phyloP scores from a whole-genome alignment of 2,888 invertebrate genomes.

The Ischnura elegans region DNA sequence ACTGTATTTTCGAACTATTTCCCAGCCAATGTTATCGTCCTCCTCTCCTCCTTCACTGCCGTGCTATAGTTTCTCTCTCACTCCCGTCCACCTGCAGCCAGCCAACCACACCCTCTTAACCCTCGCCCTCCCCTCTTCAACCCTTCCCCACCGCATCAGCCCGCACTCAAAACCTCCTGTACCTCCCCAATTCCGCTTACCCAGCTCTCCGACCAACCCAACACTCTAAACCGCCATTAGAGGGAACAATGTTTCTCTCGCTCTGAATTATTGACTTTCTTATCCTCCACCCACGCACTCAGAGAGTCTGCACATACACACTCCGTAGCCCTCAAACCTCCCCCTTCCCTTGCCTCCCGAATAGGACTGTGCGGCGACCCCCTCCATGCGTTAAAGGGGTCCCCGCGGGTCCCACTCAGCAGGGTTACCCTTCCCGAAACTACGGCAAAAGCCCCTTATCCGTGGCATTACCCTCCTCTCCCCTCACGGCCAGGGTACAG shows the following conservation, averaged over 20 bases:
- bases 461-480: not conserved
- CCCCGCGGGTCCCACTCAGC: constrained; percentile 46
- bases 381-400: constrained; percentile 4
- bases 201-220: constrained; percentile 9
- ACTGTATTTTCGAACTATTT: too few relatives aligned
- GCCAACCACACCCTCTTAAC: constrained; percentile 12
- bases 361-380: not conserved
- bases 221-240: constrained; percentile 32
- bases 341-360: not conserved
- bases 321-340: not conserved
- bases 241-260: constrained; percentile 64
- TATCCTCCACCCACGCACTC: constrained; percentile 54
- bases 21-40: not conserved
- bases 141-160: not conserved
- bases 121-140: not conserved
- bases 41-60: not conserved
- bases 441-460: not conserved
- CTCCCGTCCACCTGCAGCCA: not conserved
- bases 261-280: constrained; percentile 67
- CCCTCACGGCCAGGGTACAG: not conserved
- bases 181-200: not conserved
- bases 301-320: not conserved
- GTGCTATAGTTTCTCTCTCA: not conserved
- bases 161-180: not conserved
- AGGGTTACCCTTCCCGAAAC: not conserved